Conservation (phyloP, 2,888 invertebrate genomes). For the Andrena bicolor region DNA sequence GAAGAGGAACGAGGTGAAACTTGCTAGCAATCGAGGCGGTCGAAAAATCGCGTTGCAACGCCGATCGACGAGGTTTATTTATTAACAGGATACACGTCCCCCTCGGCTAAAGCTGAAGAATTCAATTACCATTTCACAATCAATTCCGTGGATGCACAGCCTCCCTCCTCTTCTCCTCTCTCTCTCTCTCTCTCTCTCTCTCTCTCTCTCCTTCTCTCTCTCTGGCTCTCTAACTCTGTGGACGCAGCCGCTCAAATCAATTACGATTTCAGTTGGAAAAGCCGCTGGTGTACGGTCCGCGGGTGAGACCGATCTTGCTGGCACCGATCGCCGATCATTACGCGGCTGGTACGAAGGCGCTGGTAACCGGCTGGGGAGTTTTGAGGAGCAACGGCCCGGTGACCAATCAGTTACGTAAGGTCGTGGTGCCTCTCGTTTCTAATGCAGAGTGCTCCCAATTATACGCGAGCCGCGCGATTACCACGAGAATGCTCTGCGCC, state of each 20-base stretch:
- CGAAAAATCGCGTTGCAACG: constrained; percentile 7
- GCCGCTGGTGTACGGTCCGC: constrained; percentile 65
- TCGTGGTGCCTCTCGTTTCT: constrained; percentile 77
- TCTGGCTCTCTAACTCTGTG: no score
- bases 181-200: no score
- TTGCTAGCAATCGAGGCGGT: not conserved
- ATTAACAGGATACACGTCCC: constrained; percentile 17
- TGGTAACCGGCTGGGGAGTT: constrained; percentile 82
- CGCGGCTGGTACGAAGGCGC: constrained; percentile 71
- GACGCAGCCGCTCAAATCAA: constrained; percentile 27
- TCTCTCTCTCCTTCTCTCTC: no score
- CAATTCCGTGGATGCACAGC: constrained; percentile 28
- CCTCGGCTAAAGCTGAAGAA: constrained; percentile 27
- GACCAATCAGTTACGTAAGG: constrained; percentile 75
- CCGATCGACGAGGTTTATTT: constrained; percentile 39
- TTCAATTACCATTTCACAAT: constrained; percentile 52
- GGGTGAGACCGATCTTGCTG: constrained; percentile 72
- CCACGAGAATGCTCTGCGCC: constrained; percentile 87
- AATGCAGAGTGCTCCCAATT: constrained; percentile 73
- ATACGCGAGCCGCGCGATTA: constrained; percentile 78
- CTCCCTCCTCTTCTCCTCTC: not conserved
- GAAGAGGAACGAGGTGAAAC: constrained; percentile 4
- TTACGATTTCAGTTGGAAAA: constrained; percentile 70
- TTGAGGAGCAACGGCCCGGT: constrained; percentile 68
- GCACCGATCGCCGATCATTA: constrained; percentile 72